These are phyloP conservation scores for Balanococcus diminutus DNA, from an alignment of 2,888 invertebrate genomes.

Conservation along the genomic window DNA sequence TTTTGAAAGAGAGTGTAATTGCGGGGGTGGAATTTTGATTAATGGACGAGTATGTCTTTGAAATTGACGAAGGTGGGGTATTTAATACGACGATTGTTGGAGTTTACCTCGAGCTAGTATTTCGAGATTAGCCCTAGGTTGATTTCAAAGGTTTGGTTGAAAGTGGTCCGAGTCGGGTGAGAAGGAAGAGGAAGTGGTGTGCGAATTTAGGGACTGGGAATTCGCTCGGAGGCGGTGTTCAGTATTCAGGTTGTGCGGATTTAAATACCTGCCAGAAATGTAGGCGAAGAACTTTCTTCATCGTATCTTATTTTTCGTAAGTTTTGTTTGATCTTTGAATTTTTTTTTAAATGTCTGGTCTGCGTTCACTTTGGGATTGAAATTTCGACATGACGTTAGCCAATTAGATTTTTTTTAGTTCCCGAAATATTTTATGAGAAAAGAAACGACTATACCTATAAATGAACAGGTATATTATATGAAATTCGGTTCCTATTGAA, in stretches of 20 bases:
- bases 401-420: no score
- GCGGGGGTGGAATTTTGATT: constrained; percentile 42
- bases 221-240: neutral
- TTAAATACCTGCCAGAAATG: neutral
- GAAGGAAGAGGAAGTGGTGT: neutral
- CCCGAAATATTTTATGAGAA: no score
- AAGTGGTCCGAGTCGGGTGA: neutral
- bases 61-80: neutral
- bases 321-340: neutral
- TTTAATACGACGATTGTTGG: neutral
- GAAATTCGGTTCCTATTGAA: no score
- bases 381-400: no score
- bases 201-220: neutral
- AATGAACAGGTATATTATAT: no score
- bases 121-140: neutral
- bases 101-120: neutral
- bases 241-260: neutral
- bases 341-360: neutral
- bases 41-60: neutral
- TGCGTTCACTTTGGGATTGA: no score
- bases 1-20: neutral
- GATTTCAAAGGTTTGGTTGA: neutral
- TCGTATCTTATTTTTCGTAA: no score
- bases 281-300: neutral
- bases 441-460: no score